Evolutionary conservation across 2,113 vertebrate genomes (phyloP), one percentile per base, ranked within the genome.

Genomic region (Eulemur rufifrons): DNA sequence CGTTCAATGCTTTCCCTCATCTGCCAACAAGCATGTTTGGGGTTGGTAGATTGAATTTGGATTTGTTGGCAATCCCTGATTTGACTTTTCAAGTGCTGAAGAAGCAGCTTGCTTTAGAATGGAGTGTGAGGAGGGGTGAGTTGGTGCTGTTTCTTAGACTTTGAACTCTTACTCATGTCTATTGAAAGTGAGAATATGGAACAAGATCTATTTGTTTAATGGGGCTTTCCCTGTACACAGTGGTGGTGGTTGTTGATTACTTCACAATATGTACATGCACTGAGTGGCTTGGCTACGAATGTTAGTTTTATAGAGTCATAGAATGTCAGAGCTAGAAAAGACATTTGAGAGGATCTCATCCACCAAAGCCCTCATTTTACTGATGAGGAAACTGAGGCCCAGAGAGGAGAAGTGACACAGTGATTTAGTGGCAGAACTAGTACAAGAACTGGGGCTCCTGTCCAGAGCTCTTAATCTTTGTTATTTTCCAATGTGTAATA

Each of bases 401-500:
- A 89, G 56, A 56, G 54, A 71, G 29, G 71, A 64, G 32, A 68
- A 78, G 54, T 39, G 29, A 42, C 27, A 47, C 5, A 86, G 8
- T 54, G 89, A 91, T 64, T 93, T 86, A 93, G n/a, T 89, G 78
- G 45, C 74, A 89, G 71, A 66, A 21, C 2, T 84, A n/a, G 9
- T 47, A 74, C 20, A 90, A 90, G 50, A 88, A 68, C 1, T 84
- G 25, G 14, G 45, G 81, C 34, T 81, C 32, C 64, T 85, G 12
- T 34, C 32, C 1, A 95, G 37, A 95, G 11, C 39, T 56, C 78
- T 94, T 64, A 13, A 77, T 91, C 64, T 85, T 95, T 86, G 50
- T 90, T 50, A 81, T 92, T 95, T 96, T 54, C 61, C 87, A 86
- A 61, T 71, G 32, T 90, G 52, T 91, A 78, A 64, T 89, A 89